phyloP scores from a whole-genome alignment of 2,888 invertebrate genomes.

The Aelia acuminata region DNA sequence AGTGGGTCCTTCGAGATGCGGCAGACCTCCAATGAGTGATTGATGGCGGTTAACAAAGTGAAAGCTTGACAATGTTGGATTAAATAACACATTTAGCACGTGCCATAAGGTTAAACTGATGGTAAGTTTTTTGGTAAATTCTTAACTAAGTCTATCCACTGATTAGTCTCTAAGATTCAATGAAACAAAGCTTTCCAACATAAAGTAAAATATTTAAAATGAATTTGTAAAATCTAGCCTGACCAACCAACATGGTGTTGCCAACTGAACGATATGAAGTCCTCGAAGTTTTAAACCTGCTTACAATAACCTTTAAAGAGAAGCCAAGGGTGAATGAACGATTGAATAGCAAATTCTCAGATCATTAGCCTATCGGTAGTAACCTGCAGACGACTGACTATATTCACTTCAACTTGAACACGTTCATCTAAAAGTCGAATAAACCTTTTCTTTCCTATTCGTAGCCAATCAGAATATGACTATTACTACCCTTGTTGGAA shows the following conservation, averaged over 20 bases:
- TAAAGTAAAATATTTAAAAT: too few species aligned
- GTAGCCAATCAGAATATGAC: too few species aligned
- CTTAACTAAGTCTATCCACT: neutral
- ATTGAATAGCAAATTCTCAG: neutral
- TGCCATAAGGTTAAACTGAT: neutral
- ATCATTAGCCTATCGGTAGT: neutral
- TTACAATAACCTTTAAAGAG: too few species aligned
- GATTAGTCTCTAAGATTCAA: neutral
- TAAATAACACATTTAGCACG: neutral
- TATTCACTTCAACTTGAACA: neutral
- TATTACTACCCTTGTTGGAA: too few species aligned
- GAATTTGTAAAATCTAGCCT: too few species aligned
- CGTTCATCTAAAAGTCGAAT: neutral
- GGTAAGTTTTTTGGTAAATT: too few species aligned
- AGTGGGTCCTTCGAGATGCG: too few species aligned
- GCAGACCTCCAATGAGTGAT: too few species aligned
- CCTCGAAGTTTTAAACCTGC: neutral
- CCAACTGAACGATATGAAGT: neutral
- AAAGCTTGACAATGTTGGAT: neutral
- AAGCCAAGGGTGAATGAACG: neutral
- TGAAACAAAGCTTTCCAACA: neutral
- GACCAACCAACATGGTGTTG: too few species aligned
- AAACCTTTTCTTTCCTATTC: too few species aligned
- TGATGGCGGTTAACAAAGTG: too few species aligned
- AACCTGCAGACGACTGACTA: neutral